Evolutionary conservation across 1,140 invertebrate genomes (phyloP).

Genomic region (Drosophila nikananu): DNA sequence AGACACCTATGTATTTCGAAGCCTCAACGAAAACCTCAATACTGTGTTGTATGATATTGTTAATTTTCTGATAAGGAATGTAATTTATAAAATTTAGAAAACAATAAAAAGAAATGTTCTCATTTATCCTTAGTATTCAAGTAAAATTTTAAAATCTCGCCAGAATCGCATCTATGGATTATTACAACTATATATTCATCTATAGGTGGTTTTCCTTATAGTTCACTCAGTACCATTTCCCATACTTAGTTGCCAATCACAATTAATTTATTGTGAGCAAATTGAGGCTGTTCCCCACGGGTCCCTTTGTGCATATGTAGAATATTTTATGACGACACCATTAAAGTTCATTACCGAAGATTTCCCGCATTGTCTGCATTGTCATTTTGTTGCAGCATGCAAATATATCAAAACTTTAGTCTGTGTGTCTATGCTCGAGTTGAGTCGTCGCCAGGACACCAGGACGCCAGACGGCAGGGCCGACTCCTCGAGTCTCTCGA

Average conservation of each 20-base stretch:
- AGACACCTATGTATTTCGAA: neutral
- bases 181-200: neutral
- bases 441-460: constrained; percentile 42
- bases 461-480: constrained; percentile 21
- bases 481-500: constrained; percentile 43
- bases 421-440: constrained; percentile 42
- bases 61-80: neutral
- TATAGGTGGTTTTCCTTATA: too few species aligned
- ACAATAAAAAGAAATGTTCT: too few species aligned
- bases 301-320: constrained; percentile 16
- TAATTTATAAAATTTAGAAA: neutral
- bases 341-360: constrained; percentile 72
- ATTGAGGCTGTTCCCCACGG: constrained; percentile 1
- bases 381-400: constrained; percentile 61
- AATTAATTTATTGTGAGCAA: constrained; percentile 4
- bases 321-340: constrained; percentile 42
- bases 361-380: constrained; percentile 51
- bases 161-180: neutral
- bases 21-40: neutral
- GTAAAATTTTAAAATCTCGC: neutral
- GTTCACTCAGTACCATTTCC: neutral
- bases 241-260: constrained; percentile 5
- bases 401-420: constrained; percentile 64
- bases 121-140: neutral
- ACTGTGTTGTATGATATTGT: neutral